Evolutionary conservation across 2,888 invertebrate species (phyloP).

Genomic region (Eledona agricola): DNA sequence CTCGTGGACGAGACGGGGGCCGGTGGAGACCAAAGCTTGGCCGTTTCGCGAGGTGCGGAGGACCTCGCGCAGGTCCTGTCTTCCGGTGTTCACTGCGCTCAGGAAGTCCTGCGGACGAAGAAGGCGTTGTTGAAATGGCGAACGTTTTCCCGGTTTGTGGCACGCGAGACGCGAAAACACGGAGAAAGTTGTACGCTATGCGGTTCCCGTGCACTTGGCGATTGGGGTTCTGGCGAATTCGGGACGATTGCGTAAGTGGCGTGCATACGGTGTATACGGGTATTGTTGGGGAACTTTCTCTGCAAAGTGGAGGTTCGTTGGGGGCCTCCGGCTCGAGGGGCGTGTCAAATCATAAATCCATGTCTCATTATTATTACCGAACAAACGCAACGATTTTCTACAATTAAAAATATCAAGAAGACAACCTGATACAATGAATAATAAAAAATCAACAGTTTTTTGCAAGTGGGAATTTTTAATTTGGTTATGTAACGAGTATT

Average conservation of each 20-base stretch:
- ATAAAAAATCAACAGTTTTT: no score
- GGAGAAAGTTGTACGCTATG: slow-evolving; percentile 11
- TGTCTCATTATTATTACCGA: no score
- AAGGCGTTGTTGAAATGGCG: not conserved
- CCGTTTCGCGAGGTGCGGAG: slow-evolving; percentile 65
- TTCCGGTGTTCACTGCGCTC: slow-evolving; percentile 72
- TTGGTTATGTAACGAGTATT: no score
- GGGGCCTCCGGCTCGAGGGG: no score
- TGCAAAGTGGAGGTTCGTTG: no score
- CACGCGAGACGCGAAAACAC: slow-evolving; percentile 1
- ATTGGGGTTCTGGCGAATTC: slow-evolving; percentile 20
- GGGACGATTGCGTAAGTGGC: slow-evolving; percentile 14
- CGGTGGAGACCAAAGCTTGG: slow-evolving; percentile 71
- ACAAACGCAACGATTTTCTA: not conserved
- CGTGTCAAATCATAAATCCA: no score
- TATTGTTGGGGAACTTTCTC: slow-evolving; percentile 21
- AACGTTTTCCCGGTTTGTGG: slow-evolving; percentile 5
- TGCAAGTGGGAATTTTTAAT: no score
- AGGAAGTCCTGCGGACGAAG: slow-evolving; percentile 72
- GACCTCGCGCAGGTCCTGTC: slow-evolving; percentile 76
- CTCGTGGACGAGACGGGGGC: slow-evolving; percentile 78
- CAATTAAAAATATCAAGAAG: not conserved
- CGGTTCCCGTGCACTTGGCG: not conserved
- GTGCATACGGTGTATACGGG: slow-evolving; percentile 12
- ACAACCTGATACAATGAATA: no score